Percentiles rank a stretch among this genome's conserved stretches.
These are phyloP conservation scores for Ctenodactylus gundi DNA, from an alignment of 2,113 vertebrate species.

Conservation along the genomic window DNA sequence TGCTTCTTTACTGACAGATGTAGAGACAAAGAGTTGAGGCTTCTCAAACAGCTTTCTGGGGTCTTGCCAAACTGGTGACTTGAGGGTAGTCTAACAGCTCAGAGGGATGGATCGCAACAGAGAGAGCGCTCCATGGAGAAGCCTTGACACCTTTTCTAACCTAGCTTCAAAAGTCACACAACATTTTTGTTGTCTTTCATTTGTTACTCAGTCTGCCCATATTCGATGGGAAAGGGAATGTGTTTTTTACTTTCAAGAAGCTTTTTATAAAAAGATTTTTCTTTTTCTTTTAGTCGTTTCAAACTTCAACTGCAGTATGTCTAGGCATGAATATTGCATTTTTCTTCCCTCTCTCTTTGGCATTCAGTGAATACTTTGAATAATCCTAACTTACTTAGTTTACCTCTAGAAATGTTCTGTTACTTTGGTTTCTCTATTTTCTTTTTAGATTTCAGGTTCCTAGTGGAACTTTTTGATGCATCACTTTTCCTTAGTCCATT, in stretches of 20 bases:
- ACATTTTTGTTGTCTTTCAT: neutral
- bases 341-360: neutral
- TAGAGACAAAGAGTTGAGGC: neutral
- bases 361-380: neutral
- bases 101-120: neutral
- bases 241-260: neutral
- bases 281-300: conserved; percentile 7
- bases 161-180: neutral
- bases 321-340: neutral
- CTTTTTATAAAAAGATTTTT: neutral
- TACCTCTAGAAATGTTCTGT: neutral
- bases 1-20: neutral
- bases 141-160: neutral
- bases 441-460: neutral
- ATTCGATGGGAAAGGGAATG: neutral
- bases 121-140: neutral
- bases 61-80: neutral
- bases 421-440: neutral
- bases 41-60: neutral
- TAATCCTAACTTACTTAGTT: conserved; percentile 16
- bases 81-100: neutral
- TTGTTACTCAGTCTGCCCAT: neutral
- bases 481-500: neutral
- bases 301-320: neutral
- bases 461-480: neutral